phyloP scores from a whole-genome alignment of 1,140 invertebrate genomes.

The Tetranychus urticae region DNA sequence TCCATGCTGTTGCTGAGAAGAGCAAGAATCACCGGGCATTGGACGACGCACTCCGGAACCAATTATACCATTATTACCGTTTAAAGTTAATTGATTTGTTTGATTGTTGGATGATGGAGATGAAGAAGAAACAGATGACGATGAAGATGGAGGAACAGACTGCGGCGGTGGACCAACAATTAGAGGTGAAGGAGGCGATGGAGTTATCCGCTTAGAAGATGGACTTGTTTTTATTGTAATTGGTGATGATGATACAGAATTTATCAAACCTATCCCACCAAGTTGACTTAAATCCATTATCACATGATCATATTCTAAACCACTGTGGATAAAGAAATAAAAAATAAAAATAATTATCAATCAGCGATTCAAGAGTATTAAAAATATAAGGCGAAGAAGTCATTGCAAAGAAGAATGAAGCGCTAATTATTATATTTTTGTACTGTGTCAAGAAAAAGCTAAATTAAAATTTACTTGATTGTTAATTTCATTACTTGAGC shows the following conservation, averaged over 20 bases:
- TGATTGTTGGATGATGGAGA: not conserved
- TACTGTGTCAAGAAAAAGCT: no score
- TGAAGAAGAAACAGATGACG: not conserved
- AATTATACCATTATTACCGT: not conserved
- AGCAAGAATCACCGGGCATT: not conserved
- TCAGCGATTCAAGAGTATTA: not conserved
- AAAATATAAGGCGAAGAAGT: not conserved
- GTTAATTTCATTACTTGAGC: not conserved
- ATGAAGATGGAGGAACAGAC: not conserved
- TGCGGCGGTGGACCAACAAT: not conserved
- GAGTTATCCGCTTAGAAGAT: no score
- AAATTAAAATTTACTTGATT: no score
- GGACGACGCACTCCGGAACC: not conserved
- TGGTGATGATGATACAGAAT: not conserved
- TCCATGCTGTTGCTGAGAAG: not conserved
- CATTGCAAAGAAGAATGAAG: no score
- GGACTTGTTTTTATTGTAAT: not conserved
- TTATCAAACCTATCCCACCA: not conserved
- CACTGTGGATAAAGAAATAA: constrained; percentile 30
- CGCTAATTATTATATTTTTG: no score
- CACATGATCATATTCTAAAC: constrained; percentile 62
- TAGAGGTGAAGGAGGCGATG: no score
- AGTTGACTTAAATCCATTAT: constrained; percentile 80
- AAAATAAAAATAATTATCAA: not conserved
- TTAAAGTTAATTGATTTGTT: not conserved